Conservation (phyloP, 2,797 vertebrate species). For the Dipus sagitta region DNA sequence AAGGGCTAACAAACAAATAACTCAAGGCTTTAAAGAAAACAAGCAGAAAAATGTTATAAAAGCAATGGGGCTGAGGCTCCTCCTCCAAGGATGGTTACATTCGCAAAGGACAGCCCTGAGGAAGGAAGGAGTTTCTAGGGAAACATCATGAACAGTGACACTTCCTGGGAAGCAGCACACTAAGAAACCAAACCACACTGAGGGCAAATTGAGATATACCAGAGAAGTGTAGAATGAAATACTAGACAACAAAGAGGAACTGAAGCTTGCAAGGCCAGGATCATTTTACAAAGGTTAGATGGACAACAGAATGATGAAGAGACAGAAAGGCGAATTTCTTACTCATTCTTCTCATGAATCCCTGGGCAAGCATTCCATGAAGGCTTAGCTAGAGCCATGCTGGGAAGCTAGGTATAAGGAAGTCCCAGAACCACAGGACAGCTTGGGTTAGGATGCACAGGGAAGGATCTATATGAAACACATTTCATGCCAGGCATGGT, state of each 20-base stretch:
- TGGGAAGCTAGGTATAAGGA: too few species aligned
- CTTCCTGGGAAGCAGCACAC: neutral
- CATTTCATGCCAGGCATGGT: too few species aligned
- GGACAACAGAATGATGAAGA: neutral
- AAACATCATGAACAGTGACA: neutral
- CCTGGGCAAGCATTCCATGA: neutral
- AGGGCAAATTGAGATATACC: neutral
- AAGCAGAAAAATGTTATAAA: slow-evolving; percentile 10
- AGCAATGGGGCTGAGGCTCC: neutral
- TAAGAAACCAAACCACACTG: neutral
- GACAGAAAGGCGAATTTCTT: neutral
- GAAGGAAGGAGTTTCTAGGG: neutral
- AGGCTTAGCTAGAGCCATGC: neutral
- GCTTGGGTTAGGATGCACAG: neutral
- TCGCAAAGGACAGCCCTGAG: neutral
- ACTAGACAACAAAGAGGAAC: neutral
- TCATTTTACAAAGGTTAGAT: neutral
- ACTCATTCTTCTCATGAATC: slow-evolving; percentile 33
- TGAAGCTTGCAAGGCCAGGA: neutral
- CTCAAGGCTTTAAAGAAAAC: slow-evolving; percentile 28
- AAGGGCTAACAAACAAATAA: slow-evolving; percentile 35
- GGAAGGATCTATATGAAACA: neutral
- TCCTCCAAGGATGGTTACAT: neutral
- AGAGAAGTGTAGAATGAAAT: neutral
- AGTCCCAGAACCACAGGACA: too few species aligned